Evolutionary conservation across 2,888 invertebrate genomes (phyloP).

Genomic region (Pharmacophagus antenor): DNA sequence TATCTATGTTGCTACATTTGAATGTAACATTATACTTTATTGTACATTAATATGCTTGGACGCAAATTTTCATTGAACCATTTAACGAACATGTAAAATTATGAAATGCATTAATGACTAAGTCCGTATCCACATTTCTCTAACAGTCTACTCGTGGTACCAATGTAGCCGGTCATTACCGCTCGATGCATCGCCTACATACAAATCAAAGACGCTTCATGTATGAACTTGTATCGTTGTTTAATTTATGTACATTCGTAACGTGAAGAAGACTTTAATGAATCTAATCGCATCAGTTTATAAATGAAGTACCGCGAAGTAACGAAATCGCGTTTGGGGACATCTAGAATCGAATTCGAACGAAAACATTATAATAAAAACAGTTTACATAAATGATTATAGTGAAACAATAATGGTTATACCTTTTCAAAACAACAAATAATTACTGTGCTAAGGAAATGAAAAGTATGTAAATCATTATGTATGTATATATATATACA

Average conservation of each 20-base stretch:
- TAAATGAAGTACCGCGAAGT: not conserved
- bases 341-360: not conserved
- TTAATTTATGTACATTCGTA: constrained; percentile 31
- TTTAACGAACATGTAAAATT: no score
- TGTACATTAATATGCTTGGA: no score
- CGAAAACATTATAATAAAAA: no score
- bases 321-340: not conserved
- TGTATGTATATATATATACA: no score
- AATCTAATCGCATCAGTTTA: constrained; percentile 1
- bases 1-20: no score
- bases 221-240: constrained; percentile 34
- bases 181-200: constrained; percentile 36
- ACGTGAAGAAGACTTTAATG: constrained; percentile 4
- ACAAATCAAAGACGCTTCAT: constrained; percentile 37
- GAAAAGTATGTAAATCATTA: no score
- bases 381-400: no score
- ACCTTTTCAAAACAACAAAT: no score
- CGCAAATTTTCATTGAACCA: no score
- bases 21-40: no score
- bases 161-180: constrained; percentile 38
- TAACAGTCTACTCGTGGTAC: constrained; percentile 10
- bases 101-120: not conserved
- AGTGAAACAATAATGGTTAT: no score
- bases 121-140: constrained; percentile 7
- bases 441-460: no score